Conservation (phyloP, 1,140 invertebrate genomes). For the Drosophila grimshawi region DNA sequence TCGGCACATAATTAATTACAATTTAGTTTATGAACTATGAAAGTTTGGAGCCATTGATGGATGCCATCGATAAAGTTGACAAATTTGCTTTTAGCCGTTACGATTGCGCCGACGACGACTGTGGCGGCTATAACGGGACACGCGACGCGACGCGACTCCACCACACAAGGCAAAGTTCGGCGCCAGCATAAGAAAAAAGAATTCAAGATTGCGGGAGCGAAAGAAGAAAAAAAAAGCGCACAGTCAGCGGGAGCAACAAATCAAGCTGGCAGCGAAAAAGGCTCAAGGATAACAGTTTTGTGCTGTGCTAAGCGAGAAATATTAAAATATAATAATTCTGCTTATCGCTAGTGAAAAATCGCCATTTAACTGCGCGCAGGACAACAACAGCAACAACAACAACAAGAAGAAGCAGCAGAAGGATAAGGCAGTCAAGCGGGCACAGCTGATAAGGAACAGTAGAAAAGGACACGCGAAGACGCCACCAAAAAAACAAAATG, state of each 20-base stretch:
- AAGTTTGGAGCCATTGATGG: constrained; percentile 61
- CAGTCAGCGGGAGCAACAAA: constrained; percentile 51
- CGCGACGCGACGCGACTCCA: constrained; percentile 22
- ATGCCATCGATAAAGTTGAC: constrained; percentile 73
- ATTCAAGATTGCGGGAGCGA: not conserved
- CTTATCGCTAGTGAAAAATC: constrained; percentile 73
- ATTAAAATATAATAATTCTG: constrained; percentile 80
- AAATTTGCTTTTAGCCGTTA: constrained; percentile 64
- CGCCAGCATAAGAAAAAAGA: constrained; percentile 31
- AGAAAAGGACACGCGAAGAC: constrained; percentile 25
- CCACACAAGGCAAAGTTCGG: constrained; percentile 21
- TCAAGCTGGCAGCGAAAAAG: constrained; percentile 37
- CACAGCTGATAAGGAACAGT: constrained; percentile 42
- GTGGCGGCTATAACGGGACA: constrained; percentile 3
- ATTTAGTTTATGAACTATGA: constrained; percentile 77
- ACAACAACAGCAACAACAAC: not conserved
- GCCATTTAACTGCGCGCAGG: constrained; percentile 63
- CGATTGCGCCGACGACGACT: constrained; percentile 11
- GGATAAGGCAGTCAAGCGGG: constrained; percentile 60
- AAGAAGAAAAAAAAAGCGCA: constrained; percentile 14
- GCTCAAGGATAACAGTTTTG: constrained; percentile 39
- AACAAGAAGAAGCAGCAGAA: constrained; percentile 10
- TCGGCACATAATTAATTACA: constrained; percentile 78
- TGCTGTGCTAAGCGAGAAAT: constrained; percentile 73
- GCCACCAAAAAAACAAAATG: constrained; percentile 4